A percentile compares a stretch with the other conserved stretches of the same genome.
Evolutionary conservation across 2,888 invertebrate genomes (phyloP).

Genomic region (Erebia aethiops): DNA sequence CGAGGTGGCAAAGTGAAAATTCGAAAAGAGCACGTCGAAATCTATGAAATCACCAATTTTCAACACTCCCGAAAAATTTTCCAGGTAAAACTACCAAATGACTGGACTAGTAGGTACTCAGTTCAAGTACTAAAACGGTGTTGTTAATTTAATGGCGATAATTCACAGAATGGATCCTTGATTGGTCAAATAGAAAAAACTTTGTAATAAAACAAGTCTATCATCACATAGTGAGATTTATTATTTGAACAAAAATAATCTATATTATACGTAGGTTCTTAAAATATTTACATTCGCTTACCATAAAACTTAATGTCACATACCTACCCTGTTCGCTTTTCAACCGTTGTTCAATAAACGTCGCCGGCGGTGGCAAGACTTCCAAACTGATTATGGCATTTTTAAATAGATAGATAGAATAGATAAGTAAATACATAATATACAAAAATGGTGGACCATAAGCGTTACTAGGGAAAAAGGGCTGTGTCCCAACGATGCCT

Average conservation of each 20-base stretch:
- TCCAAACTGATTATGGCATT: slow-evolving; percentile 34
- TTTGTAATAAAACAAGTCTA: slow-evolving; percentile 53
- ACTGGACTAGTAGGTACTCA: too few species aligned
- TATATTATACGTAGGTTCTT: slow-evolving; percentile 60
- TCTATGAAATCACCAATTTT: too few species aligned
- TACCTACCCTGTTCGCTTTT: slow-evolving; percentile 81
- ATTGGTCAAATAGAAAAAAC: background rate
- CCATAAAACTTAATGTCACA: slow-evolving; percentile 69
- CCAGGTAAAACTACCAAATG: too few species aligned
- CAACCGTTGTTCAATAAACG: slow-evolving; percentile 74
- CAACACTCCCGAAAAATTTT: too few species aligned
- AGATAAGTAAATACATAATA: slow-evolving; percentile 4
- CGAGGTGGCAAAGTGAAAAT: too few species aligned
- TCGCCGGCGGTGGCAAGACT: slow-evolving; percentile 60
- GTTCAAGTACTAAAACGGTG: too few species aligned
- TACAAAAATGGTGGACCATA: background rate
- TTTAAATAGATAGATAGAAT: background rate
- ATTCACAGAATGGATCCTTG: too few species aligned
- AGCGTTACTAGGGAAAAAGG: slow-evolving; percentile 1
- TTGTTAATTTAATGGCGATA: too few species aligned
- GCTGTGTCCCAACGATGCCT: background rate
- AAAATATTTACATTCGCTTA: slow-evolving; percentile 81
- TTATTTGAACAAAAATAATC: slow-evolving; percentile 82
- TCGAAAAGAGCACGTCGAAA: too few species aligned
- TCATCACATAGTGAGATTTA: slow-evolving; percentile 78